A percentile compares a stretch with the other conserved stretches of the same genome.
These are phyloP conservation scores for Pinctada fucata DNA, from an alignment of 2,888 invertebrate species.

Conservation along the genomic window DNA sequence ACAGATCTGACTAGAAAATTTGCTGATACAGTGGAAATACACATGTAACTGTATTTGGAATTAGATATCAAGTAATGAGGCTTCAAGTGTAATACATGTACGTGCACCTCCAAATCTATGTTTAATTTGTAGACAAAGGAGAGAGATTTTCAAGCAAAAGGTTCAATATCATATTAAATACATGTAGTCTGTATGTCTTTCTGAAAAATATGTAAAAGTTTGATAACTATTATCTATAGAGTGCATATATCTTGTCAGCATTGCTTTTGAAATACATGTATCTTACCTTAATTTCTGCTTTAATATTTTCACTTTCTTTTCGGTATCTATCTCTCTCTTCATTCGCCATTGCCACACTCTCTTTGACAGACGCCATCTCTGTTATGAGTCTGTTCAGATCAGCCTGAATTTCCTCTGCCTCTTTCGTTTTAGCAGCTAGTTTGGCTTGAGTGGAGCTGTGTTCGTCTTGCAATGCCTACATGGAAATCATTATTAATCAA, in stretches of 20 bases:
- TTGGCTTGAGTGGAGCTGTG: constrained; percentile 48
- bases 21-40: no score
- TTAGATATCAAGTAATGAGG: no score
- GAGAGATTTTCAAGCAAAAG: no score
- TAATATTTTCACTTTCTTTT: constrained; percentile 50
- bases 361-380: constrained; percentile 58
- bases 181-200: no score
- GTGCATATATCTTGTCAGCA: no score
- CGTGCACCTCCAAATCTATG: no score
- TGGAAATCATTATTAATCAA: not conserved
- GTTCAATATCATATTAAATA: no score
- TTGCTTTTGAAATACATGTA: not conserved
- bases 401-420: constrained; percentile 44
- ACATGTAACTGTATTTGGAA: no score
- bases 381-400: constrained; percentile 60
- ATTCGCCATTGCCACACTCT: constrained; percentile 50
- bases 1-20: no score
- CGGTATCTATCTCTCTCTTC: constrained; percentile 57
- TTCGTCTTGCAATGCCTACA: constrained; percentile 46
- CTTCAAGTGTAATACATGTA: no score
- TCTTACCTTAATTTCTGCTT: constrained; percentile 58
- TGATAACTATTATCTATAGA: not conserved
- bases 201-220: not conserved
- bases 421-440: constrained; percentile 45
- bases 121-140: no score